Percentiles rank a stretch among this genome's conserved stretches.
Conservation (phyloP, 2,797 vertebrate species). For the Alectoris magna region DNA sequence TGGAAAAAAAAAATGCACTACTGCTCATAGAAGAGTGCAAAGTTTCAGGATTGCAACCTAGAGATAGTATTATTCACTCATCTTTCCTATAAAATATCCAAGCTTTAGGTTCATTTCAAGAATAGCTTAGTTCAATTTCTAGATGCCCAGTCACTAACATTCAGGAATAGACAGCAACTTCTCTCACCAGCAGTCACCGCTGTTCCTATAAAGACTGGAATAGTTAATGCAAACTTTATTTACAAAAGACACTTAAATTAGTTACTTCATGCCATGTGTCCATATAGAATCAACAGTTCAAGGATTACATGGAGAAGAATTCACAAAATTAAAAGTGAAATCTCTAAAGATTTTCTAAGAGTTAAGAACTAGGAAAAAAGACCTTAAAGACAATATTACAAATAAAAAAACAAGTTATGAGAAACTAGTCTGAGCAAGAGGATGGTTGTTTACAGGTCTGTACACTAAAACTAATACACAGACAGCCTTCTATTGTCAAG, state of each 20-base stretch:
- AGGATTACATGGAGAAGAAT: slow-evolving; percentile 81
- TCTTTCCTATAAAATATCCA: background rate
- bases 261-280: slow-evolving; percentile 94
- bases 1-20: slow-evolving; percentile 35
- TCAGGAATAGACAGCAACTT: slow-evolving; percentile 43
- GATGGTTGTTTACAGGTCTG: slow-evolving; percentile 81
- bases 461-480: slow-evolving; percentile 85
- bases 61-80: background rate
- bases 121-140: slow-evolving; percentile 9
- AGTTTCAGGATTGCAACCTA: slow-evolving; percentile 16
- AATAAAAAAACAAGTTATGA: slow-evolving; percentile 77
- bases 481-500: slow-evolving; percentile 81
- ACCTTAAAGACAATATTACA: slow-evolving; percentile 80
- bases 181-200: slow-evolving; percentile 46
- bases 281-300: slow-evolving; percentile 87
- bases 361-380: slow-evolving; percentile 82
- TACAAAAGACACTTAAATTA: slow-evolving; percentile 91
- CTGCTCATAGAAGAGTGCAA: slow-evolving; percentile 12
- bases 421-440: slow-evolving; percentile 75
- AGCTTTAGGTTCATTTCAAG: slow-evolving; percentile 6
- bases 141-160: slow-evolving; percentile 44
- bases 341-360: slow-evolving; percentile 78
- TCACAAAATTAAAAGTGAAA: slow-evolving; percentile 82
- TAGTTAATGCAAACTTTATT: slow-evolving; percentile 96
- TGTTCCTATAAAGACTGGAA: slow-evolving; percentile 66